Percentiles rank a stretch among this genome's conserved stretches.
Evolutionary conservation across 2,797 vertebrate genomes (phyloP).

Genomic region (Pseudochirops cupreus): DNA sequence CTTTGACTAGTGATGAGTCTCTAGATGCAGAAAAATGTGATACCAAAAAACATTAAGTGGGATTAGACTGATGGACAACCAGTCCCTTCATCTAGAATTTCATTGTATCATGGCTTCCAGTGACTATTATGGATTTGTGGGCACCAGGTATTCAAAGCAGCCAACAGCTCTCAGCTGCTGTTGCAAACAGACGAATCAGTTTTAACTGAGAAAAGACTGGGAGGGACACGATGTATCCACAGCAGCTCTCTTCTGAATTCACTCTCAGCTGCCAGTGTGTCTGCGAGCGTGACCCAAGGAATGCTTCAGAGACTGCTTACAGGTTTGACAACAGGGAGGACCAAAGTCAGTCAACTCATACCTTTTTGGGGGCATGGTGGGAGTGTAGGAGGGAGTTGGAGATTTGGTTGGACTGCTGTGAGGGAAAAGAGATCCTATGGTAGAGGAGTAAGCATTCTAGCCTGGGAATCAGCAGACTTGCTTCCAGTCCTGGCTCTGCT

Average conservation of each 20-base stretch:
- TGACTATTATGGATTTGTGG: conserved; percentile 13
- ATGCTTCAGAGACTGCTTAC: conserved; percentile 17
- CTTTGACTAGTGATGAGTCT: conserved; percentile 31
- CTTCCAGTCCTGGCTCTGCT: background rate
- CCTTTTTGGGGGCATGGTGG: background rate
- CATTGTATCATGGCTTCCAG: background rate
- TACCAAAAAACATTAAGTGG: conserved; percentile 17
- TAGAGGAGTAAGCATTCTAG: background rate
- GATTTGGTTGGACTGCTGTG: accelerated
- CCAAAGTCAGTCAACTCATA: conserved; percentile 41
- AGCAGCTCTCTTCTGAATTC: conserved; percentile 10
- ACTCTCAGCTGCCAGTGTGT: conserved; percentile 42
- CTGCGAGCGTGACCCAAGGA: conserved; percentile 58
- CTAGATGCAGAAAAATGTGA: conserved; percentile 36
- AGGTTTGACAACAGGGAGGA: conserved; percentile 28
- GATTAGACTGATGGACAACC: conserved; percentile 31
- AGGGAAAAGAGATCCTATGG: background rate
- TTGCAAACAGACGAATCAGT: conserved; percentile 25
- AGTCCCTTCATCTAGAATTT: conserved; percentile 16
- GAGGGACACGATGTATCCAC: conserved; percentile 21
- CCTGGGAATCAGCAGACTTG: background rate
- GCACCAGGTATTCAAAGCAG: conserved; percentile 30
- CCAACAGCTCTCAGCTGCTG: conserved; percentile 49
- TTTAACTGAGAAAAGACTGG: background rate
- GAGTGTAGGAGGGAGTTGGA: conserved; percentile 20